Evolutionary conservation across 2,888 invertebrate species (phyloP), one percentile per base, ranked within the genome.

Genomic region (Tinea semifulvella): DNA sequence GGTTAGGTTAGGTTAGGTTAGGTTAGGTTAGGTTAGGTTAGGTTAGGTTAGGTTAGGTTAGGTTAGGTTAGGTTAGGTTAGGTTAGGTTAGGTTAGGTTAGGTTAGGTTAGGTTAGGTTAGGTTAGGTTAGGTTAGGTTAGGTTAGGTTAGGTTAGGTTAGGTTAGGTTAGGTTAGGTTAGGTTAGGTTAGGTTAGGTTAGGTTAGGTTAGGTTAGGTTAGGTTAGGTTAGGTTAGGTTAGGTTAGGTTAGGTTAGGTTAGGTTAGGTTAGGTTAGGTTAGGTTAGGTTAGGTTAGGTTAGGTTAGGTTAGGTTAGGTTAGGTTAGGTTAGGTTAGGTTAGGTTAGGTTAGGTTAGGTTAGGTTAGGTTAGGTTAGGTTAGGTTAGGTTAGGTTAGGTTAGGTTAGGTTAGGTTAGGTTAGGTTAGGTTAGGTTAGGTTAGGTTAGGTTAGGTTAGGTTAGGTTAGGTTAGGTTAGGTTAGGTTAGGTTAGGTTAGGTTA

Each of bases 1-100:
- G 36, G 36, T 36, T 36, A 36, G 36, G 36, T 36, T 36, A 36
- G 36, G 36, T 36, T 36, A 36, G 36, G 36, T 36, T 36, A 36
- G 36, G 36, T 36, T 36, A 36, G 36, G 36, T 36, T 36, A 36
- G 36, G 36, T 36, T 36, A 36, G 36, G 36, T 36, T 36, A 36
- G 31, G 31, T 31, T 31, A 31, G 31, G 31, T 31, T 31, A 31
- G 31, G 31, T 31, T 31, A 31, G 25, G 25, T 25, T 25, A 25
- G 25, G 25, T 25, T 25, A 25, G 25, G 31, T 31, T 31, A 31
- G 31, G 31, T 31, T 31, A 31, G 31, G 31, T 31, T 31, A 31
- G 31, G 31, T 31, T 31, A 31, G 31, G 31, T 31, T 31, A 31
- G 31, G 31, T 31, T 31, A 31, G 31, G 31, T 31, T 31, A 31